Evolutionary conservation across 2,888 invertebrate species (phyloP).

Genomic region (Caenorhabditis doughertyi): DNA sequence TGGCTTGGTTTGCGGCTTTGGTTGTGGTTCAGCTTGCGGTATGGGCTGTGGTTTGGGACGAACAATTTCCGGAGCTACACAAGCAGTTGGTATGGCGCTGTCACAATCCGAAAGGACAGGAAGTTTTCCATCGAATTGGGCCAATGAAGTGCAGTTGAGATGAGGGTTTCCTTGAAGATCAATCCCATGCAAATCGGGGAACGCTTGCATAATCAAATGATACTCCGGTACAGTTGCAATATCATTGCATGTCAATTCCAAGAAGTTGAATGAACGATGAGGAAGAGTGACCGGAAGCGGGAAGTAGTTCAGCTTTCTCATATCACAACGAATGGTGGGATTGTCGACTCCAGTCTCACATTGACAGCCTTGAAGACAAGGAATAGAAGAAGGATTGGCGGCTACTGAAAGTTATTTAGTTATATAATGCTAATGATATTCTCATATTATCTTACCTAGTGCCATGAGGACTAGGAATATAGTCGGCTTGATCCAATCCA

Average conservation of each 20-base stretch:
- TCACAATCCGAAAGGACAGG: slow-evolving; percentile 6
- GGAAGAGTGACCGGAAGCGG: neutral
- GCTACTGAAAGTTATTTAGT: neutral
- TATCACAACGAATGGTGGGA: neutral
- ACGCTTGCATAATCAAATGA: neutral
- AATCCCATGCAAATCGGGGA: slow-evolving; percentile 12
- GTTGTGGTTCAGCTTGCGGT: no score
- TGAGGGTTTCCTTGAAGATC: slow-evolving; percentile 8
- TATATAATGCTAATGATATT: no score
- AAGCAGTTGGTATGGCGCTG: neutral
- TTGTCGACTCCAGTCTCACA: neutral
- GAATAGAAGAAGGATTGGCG: neutral
- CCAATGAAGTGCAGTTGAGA: neutral
- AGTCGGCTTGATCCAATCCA: no score
- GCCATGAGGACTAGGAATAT: no score
- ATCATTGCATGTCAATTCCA: neutral
- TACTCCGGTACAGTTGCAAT: neutral
- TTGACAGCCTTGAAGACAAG: neutral
- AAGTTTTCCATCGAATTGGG: slow-evolving; percentile 3
- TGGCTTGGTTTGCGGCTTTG: no score
- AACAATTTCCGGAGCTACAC: neutral
- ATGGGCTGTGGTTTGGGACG: no score
- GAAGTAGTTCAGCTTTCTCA: neutral
- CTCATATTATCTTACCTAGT: no score
- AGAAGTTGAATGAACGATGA: neutral